Evolutionary conservation across 2,888 invertebrate genomes (phyloP), one percentile per base, ranked within the genome.

Genomic region (Morpho helenor): DNA sequence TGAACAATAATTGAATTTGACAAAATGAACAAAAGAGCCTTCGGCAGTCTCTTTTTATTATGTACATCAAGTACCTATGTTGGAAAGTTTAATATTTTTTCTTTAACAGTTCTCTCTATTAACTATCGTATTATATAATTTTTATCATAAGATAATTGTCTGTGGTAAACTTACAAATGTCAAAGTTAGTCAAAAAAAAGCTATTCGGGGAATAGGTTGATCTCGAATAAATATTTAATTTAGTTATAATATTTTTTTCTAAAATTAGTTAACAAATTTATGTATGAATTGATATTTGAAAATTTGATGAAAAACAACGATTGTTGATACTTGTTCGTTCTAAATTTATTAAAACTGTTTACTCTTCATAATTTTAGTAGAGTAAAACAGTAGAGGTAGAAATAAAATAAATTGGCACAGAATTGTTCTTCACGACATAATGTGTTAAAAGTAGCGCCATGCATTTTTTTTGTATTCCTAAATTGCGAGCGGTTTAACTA

Each of bases 341-440:
- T 1, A 16, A 16, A 16, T 45, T 39, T 53, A 7, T 22, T 47
- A 8, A 39, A 45, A 45, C 10, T 45, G 31, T 9, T 7, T 39
- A 39, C 1, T 7, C n/a, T 53, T 52, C 43, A 22, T 39, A 49
- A 41, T 59, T 22, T n/a, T 31, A 31, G 16, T 16, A 16, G 16
- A 16, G 16, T 16, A 16, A 16, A 16, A 42, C 43, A 51, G 31
- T 45, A 60, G 54, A 58, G 63, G 63, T 61, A 63, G 61, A 49
- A 63, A 52, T 61, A 56, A 63, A 63, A 62, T 48, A 61, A 61
- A 63, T 61, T 63, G 61, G 63, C 63, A 63, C 61, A 45, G 53
- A 56, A 47, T 49, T 52, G 43, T 47, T 56, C 45, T 41, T 31
- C 41, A 56, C 31, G 51, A 47, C 40, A 57, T 49, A 43, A 57